These are phyloP conservation scores for Perdix hodgsoniae DNA, from an alignment of 2,797 vertebrate species.

Conservation along the genomic window DNA sequence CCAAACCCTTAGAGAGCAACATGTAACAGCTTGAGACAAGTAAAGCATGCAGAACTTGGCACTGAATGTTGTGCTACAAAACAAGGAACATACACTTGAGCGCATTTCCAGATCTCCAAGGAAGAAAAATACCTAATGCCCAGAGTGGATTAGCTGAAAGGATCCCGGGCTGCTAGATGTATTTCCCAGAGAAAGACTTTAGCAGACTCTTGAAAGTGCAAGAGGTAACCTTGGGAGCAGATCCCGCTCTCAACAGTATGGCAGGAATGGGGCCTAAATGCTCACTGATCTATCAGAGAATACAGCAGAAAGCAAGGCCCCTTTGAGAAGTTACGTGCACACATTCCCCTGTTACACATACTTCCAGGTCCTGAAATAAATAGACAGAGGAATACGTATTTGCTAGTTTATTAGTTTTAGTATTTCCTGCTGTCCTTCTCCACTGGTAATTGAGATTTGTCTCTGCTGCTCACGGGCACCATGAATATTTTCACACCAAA, in stretches of 20 bases:
- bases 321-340: background rate
- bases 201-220: background rate
- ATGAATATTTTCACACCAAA: background rate
- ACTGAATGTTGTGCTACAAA: background rate
- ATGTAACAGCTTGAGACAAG: slow-evolving; percentile 22
- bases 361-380: background rate
- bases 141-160: slow-evolving; percentile 7
- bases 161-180: background rate
- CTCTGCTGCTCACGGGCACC: background rate
- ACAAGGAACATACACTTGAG: background rate
- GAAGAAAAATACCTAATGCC: slow-evolving; percentile 2
- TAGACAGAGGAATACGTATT: background rate
- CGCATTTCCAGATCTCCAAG: background rate
- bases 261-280: background rate
- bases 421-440: background rate
- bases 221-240: background rate
- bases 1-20: slow-evolving; percentile 7
- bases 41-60: slow-evolving; percentile 19
- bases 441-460: background rate
- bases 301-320: background rate
- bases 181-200: background rate
- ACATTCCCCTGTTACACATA: background rate
- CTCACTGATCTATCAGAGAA: background rate
- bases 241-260: background rate
- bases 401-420: background rate